Percentiles rank a stretch among this genome's conserved stretches.
phyloP scores from a whole-genome alignment of 1,140 invertebrate genomes.

The Mylabris phalerata region DNA sequence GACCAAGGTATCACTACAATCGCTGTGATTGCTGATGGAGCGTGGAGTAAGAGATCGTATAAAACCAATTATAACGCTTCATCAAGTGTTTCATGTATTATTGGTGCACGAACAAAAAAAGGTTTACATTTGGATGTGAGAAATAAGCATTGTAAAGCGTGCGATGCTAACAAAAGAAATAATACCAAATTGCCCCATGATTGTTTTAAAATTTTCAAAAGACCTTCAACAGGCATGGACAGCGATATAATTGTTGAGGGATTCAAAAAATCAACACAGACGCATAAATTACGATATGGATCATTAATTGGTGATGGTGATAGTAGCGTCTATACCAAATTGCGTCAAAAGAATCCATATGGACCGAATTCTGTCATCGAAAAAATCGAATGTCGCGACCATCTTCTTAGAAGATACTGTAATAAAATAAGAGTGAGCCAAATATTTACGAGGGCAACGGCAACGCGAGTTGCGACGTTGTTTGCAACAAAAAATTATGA shows the following conservation, averaged over 20 bases:
- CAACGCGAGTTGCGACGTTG: too few relatives aligned
- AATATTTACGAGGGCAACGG: too few relatives aligned
- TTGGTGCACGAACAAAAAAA: conserved; percentile 35
- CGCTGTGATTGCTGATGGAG: too few relatives aligned
- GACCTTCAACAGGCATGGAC: not conserved
- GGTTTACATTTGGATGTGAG: conserved; percentile 33
- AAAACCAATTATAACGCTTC: conserved; percentile 26
- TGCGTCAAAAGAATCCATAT: conserved; percentile 9
- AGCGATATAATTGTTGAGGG: not conserved
- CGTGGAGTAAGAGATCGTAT: conserved; percentile 28
- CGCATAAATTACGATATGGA: not conserved
- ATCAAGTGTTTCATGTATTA: conserved; percentile 30
- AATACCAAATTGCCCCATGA: not conserved
- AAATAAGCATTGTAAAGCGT: conserved; percentile 35
- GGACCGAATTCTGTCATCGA: conserved; percentile 28
- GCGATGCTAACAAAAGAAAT: conserved; percentile 29
- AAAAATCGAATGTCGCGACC: conserved; percentile 31
- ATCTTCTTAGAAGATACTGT: conserved; percentile 21
- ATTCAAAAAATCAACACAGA: not conserved
- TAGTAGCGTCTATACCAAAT: conserved; percentile 32
- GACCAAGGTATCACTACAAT: too few relatives aligned
- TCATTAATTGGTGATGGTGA: conserved; percentile 35
- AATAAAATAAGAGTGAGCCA: conserved; percentile 1
- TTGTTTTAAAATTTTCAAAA: not conserved
- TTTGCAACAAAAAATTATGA: too few relatives aligned